Evolutionary conservation across 1,140 invertebrate genomes (phyloP).

Genomic region (Diuraphis noxia): DNA sequence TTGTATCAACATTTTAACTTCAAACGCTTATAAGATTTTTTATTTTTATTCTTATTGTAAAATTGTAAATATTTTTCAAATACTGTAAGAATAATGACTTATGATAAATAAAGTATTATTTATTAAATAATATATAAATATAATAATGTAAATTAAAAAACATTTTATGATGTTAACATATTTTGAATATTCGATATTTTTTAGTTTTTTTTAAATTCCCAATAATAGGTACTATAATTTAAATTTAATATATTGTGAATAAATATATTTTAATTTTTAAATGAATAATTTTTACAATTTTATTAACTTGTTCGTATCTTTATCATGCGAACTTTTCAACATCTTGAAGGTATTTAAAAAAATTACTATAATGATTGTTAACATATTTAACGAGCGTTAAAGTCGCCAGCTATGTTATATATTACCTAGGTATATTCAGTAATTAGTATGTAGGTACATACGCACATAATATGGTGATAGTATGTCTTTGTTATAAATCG

Average conservation of each 20-base stretch:
- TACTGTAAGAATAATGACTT: background rate
- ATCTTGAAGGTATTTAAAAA: background rate
- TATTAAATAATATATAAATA: too few species aligned
- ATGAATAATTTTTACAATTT: background rate
- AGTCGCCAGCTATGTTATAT: background rate
- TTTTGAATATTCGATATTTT: too few species aligned
- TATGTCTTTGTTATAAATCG: background rate
- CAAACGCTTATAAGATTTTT: background rate
- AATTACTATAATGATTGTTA: background rate
- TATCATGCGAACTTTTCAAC: background rate
- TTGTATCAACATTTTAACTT: background rate
- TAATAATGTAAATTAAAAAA: too few species aligned
- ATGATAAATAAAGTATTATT: background rate
- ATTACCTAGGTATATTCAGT: background rate
- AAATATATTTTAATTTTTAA: background rate
- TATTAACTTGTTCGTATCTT: background rate
- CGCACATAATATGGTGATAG: background rate
- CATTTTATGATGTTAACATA: too few species aligned
- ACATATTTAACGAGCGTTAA: background rate
- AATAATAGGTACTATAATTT: background rate
- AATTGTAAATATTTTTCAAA: background rate
- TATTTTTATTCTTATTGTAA: background rate
- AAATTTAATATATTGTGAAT: background rate
- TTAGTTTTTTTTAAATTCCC: too few species aligned
- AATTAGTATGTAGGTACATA: background rate